Conservation (phyloP, 2,113 vertebrate genomes). For the Bucco capensis region DNA sequence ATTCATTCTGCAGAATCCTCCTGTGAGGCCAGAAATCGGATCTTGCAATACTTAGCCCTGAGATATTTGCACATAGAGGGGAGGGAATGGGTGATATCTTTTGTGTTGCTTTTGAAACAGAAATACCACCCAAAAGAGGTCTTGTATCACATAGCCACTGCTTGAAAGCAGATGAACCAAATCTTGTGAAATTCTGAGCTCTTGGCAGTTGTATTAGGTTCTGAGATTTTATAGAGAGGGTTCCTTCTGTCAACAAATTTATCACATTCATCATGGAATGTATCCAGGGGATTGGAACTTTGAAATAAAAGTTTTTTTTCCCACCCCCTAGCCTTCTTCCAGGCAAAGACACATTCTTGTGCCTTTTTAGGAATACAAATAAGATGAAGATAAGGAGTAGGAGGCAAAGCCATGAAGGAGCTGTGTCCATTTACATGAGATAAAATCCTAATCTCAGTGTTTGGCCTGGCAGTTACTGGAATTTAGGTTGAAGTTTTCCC, state of each 20-base stretch:
- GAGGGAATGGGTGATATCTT: not conserved
- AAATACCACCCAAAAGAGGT: not conserved
- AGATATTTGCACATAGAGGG: not conserved
- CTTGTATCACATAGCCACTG: not conserved
- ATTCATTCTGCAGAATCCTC: not conserved
- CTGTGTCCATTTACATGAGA: not conserved
- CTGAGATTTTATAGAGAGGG: not conserved
- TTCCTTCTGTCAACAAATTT: constrained; percentile 39
- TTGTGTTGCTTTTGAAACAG: not conserved
- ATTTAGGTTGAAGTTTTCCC: not conserved
- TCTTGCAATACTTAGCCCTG: not conserved
- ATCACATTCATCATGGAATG: not conserved
- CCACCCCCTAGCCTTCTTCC: not conserved
- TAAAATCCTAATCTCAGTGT: not conserved
- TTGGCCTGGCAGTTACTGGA: not conserved
- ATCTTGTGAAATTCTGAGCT: constrained; percentile 25
- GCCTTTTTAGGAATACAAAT: not conserved
- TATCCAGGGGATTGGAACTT: not conserved
- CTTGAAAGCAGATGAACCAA: constrained; percentile 38
- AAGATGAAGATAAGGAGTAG: not conserved
- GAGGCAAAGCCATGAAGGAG: not conserved
- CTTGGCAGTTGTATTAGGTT: constrained; percentile 10
- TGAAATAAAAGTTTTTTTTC: not conserved
- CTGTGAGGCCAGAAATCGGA: not conserved
- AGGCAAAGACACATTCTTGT: not conserved